A percentile compares a stretch with the other conserved stretches of the same genome.
Conservation (phyloP, 2,888 invertebrate species). For the Sylvicola fuscatus region DNA sequence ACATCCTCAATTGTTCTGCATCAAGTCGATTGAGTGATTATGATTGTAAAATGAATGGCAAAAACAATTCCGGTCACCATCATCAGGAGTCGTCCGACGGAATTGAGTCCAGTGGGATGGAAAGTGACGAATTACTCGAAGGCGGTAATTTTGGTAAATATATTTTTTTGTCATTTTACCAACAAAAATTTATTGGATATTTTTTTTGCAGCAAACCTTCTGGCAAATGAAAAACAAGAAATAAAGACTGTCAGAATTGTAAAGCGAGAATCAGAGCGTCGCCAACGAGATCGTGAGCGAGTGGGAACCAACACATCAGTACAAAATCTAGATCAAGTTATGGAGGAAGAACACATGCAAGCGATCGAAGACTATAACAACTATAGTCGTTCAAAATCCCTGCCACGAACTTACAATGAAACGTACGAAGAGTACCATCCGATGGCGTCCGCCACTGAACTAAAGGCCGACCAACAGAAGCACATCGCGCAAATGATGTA, state of each 20-base stretch:
- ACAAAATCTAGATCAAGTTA: slow-evolving; percentile 24
- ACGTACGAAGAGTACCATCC: slow-evolving; percentile 7
- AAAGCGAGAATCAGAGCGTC: slow-evolving; percentile 72
- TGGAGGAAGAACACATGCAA: slow-evolving; percentile 18
- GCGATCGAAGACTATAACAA: slow-evolving; percentile 11
- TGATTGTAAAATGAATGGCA: slow-evolving; percentile 3
- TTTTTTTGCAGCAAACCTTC: slow-evolving; percentile 36
- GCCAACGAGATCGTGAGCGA: slow-evolving; percentile 62
- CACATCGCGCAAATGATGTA: not conserved
- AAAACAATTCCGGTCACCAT: slow-evolving; percentile 3
- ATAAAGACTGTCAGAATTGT: slow-evolving; percentile 87
- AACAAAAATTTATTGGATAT: slow-evolving; percentile 4
- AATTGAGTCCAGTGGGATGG: slow-evolving; percentile 21
- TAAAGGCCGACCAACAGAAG: slow-evolving; percentile 2
- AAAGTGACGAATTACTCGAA: slow-evolving; percentile 23
- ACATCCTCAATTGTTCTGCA: slow-evolving; percentile 11
- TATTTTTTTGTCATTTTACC: not conserved
- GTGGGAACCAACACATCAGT: slow-evolving; percentile 1
- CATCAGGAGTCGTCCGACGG: slow-evolving; percentile 19
- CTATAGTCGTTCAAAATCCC: slow-evolving; percentile 30
- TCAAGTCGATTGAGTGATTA: slow-evolving; percentile 18
- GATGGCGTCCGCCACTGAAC: slow-evolving; percentile 2
- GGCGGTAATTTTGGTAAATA: slow-evolving; percentile 16
- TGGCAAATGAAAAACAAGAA: slow-evolving; percentile 63
- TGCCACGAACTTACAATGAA: slow-evolving; percentile 25